Evolutionary conservation across 2,113 vertebrate genomes (phyloP), one percentile per base, ranked within the genome.

Genomic region (Cochlearius cochlearius): DNA sequence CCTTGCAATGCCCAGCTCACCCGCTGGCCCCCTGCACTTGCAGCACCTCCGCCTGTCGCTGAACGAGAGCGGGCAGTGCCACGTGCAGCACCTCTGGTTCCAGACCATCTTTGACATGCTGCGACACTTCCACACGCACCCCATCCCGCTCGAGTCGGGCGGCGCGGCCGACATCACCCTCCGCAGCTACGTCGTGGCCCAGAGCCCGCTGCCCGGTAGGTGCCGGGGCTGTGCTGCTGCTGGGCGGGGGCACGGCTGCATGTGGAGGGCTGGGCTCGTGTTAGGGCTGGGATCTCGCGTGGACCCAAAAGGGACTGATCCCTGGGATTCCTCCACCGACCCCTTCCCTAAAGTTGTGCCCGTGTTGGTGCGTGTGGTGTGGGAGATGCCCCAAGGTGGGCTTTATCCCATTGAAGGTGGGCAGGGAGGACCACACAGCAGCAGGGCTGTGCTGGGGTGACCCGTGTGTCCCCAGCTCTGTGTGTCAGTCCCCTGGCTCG

Each of bases 81-180:
- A 99, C 12, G 99, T 99, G 25, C 99, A 99, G 95, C 99, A 99
- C 96, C 98, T 99, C 96, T 99, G 99, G 99, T 99, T 99, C 97
- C 99, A 99, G 98, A 99, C 99, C 5, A 99, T 99, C 89, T 98
- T 99, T 1, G 99, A 99, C 96, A 99, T 99, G 99, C 95, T 99
- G 78, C 98, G 98, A n/a, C 99, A 99, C 96, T 99, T 99, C 98
- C 99, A 99, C 94, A 98, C 98, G 1, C 99, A 99, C 62, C 99
- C 99, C 56, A 99, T 99, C 90, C 99, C 99, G 1, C 98, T 99
- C 26, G 99, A 99, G 97, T 99, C 99, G 0, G 99, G 99, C 3
- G 99, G 99, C 18, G 98, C 99, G 0, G 99, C 99, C 0, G 99
- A 99, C 98, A 99, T 99, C 98, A 99, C 99, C 23, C 98, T 99